Base-by-base conservation (phyloP, 2,797 vertebrate genomes). In the Spinibarbus caldwelli region DNA sequence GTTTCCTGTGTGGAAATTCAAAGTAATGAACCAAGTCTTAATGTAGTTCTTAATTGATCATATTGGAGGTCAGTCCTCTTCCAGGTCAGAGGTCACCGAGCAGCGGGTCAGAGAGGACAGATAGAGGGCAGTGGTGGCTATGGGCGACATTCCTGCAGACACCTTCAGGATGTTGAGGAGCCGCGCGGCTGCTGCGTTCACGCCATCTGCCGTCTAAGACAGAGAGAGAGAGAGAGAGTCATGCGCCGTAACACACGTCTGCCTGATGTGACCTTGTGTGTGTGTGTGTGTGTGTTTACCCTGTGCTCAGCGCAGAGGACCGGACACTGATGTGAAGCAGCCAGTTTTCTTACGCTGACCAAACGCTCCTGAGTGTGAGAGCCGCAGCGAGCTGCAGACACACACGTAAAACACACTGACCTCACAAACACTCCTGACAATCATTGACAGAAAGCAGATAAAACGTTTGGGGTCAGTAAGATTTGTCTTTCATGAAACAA, bases 221-320 rank as follows among this genome's bases (percentile, higher is more conserved):
- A n/a, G n/a, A n/a, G n/a, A n/a, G 36, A 81, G 5, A 43, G 8
- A 87, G 38, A 83, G 54, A 78, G 47, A 86, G 14, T 2, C 7
- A 64, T 14, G 7, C 6, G 26, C 14, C 7, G 29, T 34, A 19
- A 66, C 62, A 34, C 62, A 66, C 29, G 29, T 66, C 62, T 66
- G 62, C 62, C 29, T 34, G 62, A 9, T 7, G 52, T 4, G 41
- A 1, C 12, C 0, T 3, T 5, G 17, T 8, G 29, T 17, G 41
- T 23, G 17, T 23, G 31, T 49, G 8, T n/a, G 19, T 15, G 68
- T 14, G 29, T 3, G 84, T 89, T 80, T 86, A 96, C 95, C 94
- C 94, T 89, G 89, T 94, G 93, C 89, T 99, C 97, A 34, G 95
- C 95, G 90, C 94, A 96, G 26, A 99, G 88, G 78, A 99, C 87